Base-by-base conservation (phyloP, 2,888 invertebrate species). In the Lampropteryx suffumata region DNA sequence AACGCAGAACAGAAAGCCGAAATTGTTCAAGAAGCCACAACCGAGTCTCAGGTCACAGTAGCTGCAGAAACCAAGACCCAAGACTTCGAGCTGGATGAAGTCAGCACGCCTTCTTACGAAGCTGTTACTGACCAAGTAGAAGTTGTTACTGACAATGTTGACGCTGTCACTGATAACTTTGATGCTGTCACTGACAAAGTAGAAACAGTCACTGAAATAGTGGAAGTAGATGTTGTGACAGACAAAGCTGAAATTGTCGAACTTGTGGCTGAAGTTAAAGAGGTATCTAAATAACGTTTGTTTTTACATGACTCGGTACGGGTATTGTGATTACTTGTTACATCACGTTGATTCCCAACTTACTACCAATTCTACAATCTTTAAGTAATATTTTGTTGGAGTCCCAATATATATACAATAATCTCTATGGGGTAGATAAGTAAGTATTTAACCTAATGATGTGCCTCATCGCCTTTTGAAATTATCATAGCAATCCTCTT, bases 1-100 rank as follows among this genome's bases (percentile, higher is more conserved):
- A 64, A 30, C 34, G 42, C 44, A 1, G 63, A 70, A 52, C 44
- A 61, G 9, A 59, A 32, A 34, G 21, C 51, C 1, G 55, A 55
- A 26, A 0, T 47, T 8, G 26, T 49, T 8, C 43, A 59, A 55
- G 65, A 62, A 48, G 45, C 55, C 1, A 59, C 61, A 6, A n/a
- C n/a, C n/a, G 63, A 61, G 36, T 29, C 58, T 26, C 59, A 55
- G 11, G 34, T 41, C 30, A 50, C 57, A 1, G 61, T 60, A 34
- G 43, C 44, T 14, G 42, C 40, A 10, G 51, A 46, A 10, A 46
- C 34, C 27, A 45, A 42, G 9, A 41, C 44, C 12, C 47, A 35
- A 24, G 58, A 52, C n/a, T 42, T 46, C 1, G 41, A 44, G 13
- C 37, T 48, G 0, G 48, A 49, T 10, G 61, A 62, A 9, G 42